Percentiles rank a stretch among this genome's conserved stretches.
These are phyloP conservation scores for Branchinecta sandiegonensis DNA, from an alignment of 2,888 invertebrate genomes.

Conservation along the genomic window DNA sequence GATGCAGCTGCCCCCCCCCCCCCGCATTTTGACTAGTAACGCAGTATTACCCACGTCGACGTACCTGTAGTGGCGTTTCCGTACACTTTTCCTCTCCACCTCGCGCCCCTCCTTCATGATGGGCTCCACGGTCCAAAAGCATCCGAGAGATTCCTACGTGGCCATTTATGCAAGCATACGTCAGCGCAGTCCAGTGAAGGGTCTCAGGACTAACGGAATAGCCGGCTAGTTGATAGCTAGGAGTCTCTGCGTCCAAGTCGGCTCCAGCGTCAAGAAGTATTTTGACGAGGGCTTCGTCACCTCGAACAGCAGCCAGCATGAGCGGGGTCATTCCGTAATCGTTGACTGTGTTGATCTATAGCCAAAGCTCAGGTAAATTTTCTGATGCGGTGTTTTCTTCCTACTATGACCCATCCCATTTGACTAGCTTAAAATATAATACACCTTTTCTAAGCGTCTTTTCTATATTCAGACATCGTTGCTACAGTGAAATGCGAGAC, in stretches of 20 bases:
- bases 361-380: no score
- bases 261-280: conserved; percentile 61
- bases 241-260: conserved; percentile 66
- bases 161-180: conserved; percentile 52
- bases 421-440: not conserved
- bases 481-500: no score
- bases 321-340: conserved; percentile 63
- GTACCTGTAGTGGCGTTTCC: conserved; percentile 68
- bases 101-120: conserved; percentile 70
- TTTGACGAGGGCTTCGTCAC: conserved; percentile 60
- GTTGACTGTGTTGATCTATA: conserved; percentile 53
- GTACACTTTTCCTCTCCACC: conserved; percentile 70
- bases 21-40: no score
- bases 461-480: no score
- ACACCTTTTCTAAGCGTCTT: no score
- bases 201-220: conserved; percentile 44
- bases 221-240: conserved; percentile 35
- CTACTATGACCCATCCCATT: not conserved
- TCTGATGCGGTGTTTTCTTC: not conserved
- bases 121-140: conserved; percentile 61
- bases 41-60: not conserved
- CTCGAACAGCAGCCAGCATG: conserved; percentile 65
- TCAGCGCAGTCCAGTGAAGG: conserved; percentile 74
- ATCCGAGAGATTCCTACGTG: conserved; percentile 36
- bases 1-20: no score